These are phyloP conservation scores for Galeruca laticollis DNA, from an alignment of 2,888 invertebrate genomes.

Conservation along the genomic window DNA sequence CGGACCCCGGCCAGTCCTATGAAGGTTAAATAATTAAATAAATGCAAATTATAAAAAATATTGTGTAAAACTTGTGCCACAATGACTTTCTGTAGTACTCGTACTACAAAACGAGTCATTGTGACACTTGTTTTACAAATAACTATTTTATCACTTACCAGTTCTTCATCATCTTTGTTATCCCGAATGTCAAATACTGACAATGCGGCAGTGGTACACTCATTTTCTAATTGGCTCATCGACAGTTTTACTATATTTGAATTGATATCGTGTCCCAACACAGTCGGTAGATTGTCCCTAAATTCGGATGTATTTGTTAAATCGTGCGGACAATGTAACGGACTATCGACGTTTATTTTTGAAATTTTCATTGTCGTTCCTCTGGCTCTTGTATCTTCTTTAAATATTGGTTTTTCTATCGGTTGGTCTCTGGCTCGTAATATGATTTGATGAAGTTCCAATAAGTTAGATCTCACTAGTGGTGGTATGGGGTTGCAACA, in stretches of 20 bases:
- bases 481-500: conserved; percentile 96
- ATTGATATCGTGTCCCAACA: conserved; percentile 59
- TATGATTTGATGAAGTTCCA: conserved; percentile 76
- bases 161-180: no score
- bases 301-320: conserved; percentile 69
- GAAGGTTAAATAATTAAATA: no score
- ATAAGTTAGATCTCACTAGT: conserved; percentile 69
- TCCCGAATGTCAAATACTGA: conserved; percentile 58
- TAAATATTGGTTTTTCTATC: conserved; percentile 71
- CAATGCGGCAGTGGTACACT: conserved; percentile 51
- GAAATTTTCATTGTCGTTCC: conserved; percentile 59
- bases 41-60: no score
- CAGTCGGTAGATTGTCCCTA: conserved; percentile 71
- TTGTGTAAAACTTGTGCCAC: no score
- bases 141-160: no score
- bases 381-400: conserved; percentile 64
- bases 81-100: no score
- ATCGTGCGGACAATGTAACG: conserved; percentile 75
- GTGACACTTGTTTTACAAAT: no score
- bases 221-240: conserved; percentile 42
- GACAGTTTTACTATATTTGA: conserved; percentile 24
- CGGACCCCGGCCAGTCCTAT: no score
- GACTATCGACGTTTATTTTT: conserved; percentile 68
- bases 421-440: conserved; percentile 78
- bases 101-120: no score